Evolutionary conservation across 1,140 invertebrate species (phyloP), one percentile per base, ranked within the genome.

Genomic region (Drosophila ogumai): DNA sequence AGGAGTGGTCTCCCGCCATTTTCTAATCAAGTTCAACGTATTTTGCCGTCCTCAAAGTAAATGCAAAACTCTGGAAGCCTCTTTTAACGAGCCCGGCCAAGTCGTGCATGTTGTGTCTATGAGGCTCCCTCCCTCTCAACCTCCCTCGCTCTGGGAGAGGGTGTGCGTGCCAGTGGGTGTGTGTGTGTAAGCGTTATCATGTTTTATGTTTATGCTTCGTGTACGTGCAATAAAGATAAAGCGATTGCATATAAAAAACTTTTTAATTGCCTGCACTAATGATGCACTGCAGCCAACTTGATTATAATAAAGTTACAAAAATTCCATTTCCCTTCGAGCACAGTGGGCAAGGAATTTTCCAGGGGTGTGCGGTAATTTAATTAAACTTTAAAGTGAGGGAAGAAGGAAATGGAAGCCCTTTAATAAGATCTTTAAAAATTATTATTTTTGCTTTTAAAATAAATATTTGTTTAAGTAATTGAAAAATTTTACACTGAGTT

Each of bases 221-320:
- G 81, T 90, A 90, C 85, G 78, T 81, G 85, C 85, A 90, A 90
- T 90, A 90, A 90, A 90, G 85, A 90, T 90, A 90, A 90, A 90
- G 75, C 78, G 85, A 79, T 90, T 90, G 63, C 75, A 58, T 90
- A 90, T 79, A 90, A 90, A 88, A 90, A 88, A 80, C 78, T 90
- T 90, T 90, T 90, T 90, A 90, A 90, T 90, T 90, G 85, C 85
- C 85, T 90, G 85, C 85, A 90, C 85, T 90, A 90, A 90, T 90
- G 85, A 90, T 90, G 85, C 85, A 90, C 74, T 90, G 86, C 81
- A 85, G 79, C 63, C 66, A 85, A 90, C 85, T 81, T 90, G 85
- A 90, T 85, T 85, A 90, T 90, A 85, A 88, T 90, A 77, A 85
- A 81, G 71, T 69, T 79, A 56, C 63, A 60, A 77, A 67, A 69